Conservation (phyloP, 2,888 invertebrate genomes). For the Sphaeridia pumilis region DNA sequence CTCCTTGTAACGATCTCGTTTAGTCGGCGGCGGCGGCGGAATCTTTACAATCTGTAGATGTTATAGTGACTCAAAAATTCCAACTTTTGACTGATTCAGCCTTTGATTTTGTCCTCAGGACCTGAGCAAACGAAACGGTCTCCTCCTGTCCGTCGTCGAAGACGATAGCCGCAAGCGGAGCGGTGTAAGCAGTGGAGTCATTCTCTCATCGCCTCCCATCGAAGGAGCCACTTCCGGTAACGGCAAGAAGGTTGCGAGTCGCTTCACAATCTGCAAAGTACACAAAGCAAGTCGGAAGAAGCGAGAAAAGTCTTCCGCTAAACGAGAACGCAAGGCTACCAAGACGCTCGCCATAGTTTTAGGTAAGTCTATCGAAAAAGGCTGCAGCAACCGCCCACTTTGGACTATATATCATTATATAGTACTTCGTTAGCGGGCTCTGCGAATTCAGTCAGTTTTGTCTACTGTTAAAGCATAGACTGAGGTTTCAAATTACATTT, state of each 20-base stretch:
- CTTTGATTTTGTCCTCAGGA: conserved; percentile 18
- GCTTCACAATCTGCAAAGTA: conserved; percentile 84
- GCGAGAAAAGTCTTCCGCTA: conserved; percentile 82
- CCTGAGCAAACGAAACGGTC: conserved; percentile 30
- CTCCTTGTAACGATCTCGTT: background rate
- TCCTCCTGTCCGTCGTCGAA: conserved; percentile 7
- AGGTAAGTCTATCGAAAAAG: conserved; percentile 51
- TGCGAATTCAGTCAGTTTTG: no score
- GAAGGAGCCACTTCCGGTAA: conserved; percentile 24
- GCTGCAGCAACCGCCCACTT: background rate
- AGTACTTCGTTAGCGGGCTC: no score
- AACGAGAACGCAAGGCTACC: conserved; percentile 93
- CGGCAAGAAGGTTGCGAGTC: conserved; percentile 57
- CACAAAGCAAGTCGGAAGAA: conserved; percentile 92
- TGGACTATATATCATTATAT: no score
- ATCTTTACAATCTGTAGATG: background rate
- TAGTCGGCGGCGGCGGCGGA: background rate
- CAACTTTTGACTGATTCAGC: background rate
- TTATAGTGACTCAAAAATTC: background rate
- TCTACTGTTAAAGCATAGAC: no score
- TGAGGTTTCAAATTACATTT: background rate
- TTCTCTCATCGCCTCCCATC: conserved; percentile 19
- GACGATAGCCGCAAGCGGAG: background rate
- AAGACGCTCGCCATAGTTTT: conserved; percentile 97
- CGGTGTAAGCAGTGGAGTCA: conserved; percentile 10